These are phyloP conservation scores for Spisula solida DNA, from an alignment of 2,888 invertebrate species.

Conservation along the genomic window DNA sequence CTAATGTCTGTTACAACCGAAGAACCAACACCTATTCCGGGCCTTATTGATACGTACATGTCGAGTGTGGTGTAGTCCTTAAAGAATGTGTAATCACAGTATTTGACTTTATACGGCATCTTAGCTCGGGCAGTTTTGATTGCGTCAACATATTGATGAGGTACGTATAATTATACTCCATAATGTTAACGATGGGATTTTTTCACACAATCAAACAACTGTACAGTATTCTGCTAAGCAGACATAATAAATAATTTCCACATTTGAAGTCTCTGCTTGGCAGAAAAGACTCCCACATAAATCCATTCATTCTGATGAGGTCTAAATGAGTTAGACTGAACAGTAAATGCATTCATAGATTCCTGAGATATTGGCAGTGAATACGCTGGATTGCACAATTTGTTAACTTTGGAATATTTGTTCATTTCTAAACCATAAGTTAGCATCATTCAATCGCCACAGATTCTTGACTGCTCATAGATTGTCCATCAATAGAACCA, in stretches of 20 bases:
- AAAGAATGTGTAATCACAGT: no score
- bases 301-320: constrained; percentile 31
- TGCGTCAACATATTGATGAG: no score
- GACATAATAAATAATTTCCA: constrained; percentile 37
- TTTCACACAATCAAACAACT: constrained; percentile 21
- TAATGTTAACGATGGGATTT: constrained; percentile 18
- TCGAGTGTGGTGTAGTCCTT: no score
- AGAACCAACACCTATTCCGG: no score
- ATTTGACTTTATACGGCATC: no score
- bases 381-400: constrained; percentile 70
- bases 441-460: constrained; percentile 74
- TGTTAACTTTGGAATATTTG: constrained; percentile 51
- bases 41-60: no score
- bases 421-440: constrained; percentile 42
- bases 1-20: no score
- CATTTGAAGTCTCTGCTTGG: constrained; percentile 68
- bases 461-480: constrained; percentile 82
- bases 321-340: constrained; percentile 33
- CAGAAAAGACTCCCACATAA: constrained; percentile 64
- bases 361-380: constrained; percentile 75
- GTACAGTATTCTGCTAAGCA: constrained; percentile 50
- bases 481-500: constrained; percentile 76
- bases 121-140: no score
- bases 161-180: no score
- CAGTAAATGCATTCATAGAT: constrained; percentile 65